Evolutionary conservation across 2,888 invertebrate genomes (phyloP), one percentile per base, ranked within the genome.

Genomic region (Blera fallax): DNA sequence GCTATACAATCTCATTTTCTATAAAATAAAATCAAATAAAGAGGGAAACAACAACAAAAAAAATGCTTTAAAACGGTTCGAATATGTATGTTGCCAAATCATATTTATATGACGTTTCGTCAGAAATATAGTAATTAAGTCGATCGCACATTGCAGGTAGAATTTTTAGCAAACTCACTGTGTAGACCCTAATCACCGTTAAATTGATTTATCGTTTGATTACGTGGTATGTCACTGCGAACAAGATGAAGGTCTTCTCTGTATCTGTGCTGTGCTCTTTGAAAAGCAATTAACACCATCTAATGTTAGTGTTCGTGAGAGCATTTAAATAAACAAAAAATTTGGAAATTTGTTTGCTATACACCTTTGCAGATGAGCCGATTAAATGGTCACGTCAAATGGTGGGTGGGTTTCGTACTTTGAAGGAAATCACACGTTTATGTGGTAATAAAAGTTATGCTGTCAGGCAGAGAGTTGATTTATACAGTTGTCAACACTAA

Each of bases 221-320:
- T 18, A 8, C 3, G 8, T n/a, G 11, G 21, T 37, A 18, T 58
- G 4, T 64, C 64, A 8, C 16, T 16, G 29, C 10, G 37, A 78
- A 70, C 10, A 18, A 67, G 4, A 48, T 43, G 58, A 67, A 73
- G 60, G 80, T 67, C 64, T 54, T 29, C n/a, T 34, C 11, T 10
- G n/a, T 43, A 1, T 29, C n/a, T 34, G 24, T 24, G 10, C 1
- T 34, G 32, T 16, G 32, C 16, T 56, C 32, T 70, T 64, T 81
- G 14, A 82, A 58, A 64, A n/a, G 18, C 43, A 70, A 58, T 70
- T 70, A 64, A 77, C 58, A 83, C 32, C 56, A 52, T 29, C 48
- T n/a, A 6, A 24, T 67, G 14, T 16, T 4, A 40, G 37, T 50
- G 37, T 45, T 48, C 21, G 40, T 64, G 43, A 8, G 18, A 32